Conservation (phyloP, 1,140 invertebrate genomes). For the Hyles vespertilio region DNA sequence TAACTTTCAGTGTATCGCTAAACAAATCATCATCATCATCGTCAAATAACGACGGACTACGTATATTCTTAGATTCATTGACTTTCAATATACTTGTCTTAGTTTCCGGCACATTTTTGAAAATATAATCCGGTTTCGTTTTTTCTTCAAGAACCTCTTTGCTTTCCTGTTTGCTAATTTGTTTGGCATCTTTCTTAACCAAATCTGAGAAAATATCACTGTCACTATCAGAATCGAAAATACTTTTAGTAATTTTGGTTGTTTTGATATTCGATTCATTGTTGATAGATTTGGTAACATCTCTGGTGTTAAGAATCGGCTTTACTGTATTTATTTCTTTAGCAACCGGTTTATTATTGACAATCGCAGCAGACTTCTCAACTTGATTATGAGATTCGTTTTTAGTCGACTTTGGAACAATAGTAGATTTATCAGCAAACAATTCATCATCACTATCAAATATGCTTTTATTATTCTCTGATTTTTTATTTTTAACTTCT, state of each 20-base stretch:
- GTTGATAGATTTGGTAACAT: too few species aligned
- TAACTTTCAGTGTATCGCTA: conserved; percentile 1
- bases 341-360: neutral
- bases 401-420: neutral
- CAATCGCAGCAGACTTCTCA: too few species aligned
- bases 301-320: too few species aligned
- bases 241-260: conserved; percentile 24
- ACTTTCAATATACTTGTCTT: neutral
- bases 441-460: conserved; percentile 41
- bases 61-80: conserved; percentile 16
- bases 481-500: conserved; percentile 3
- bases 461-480: neutral
- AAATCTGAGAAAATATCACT: conserved; percentile 28
- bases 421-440: conserved; percentile 21
- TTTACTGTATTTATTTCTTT: neutral
- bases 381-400: too few species aligned
- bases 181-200: too few species aligned
- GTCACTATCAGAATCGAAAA: conserved; percentile 53
- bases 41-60: conserved; percentile 44
- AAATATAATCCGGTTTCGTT: neutral
- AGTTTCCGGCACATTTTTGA: too few species aligned
- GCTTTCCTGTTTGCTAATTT: neutral
- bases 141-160: conserved; percentile 4
- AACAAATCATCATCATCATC: conserved; percentile 24
- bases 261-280: neutral